Evolutionary conservation across 2,113 vertebrate species (phyloP).

Genomic region (Orthonyx spaldingii): DNA sequence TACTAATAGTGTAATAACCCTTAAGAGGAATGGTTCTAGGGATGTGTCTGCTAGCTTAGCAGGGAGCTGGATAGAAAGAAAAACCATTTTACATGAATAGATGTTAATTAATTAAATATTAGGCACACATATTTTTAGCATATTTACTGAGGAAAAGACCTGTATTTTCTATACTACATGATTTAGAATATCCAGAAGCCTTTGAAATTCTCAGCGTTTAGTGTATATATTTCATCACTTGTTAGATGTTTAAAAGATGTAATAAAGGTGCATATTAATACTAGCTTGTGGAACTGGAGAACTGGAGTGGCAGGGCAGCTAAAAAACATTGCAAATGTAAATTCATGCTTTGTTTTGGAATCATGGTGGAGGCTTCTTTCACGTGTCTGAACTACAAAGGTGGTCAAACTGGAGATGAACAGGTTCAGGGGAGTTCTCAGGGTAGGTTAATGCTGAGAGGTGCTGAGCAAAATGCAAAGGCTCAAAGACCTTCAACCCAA

Average conservation of each 20-base stretch:
- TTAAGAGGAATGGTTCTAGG: background rate
- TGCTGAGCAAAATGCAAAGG: background rate
- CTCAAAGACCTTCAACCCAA: background rate
- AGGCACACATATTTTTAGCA: background rate
- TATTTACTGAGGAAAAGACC: background rate
- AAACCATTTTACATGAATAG: background rate
- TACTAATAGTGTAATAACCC: background rate
- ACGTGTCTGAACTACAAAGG: background rate
- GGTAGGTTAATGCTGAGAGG: background rate
- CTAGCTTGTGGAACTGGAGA: background rate
- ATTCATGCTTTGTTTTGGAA: background rate
- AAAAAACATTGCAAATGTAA: background rate
- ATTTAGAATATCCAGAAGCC: background rate
- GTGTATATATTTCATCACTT: background rate
- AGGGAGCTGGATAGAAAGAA: background rate
- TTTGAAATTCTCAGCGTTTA: background rate
- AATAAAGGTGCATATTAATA: background rate
- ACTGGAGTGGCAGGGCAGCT: background rate
- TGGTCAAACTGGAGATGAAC: background rate
- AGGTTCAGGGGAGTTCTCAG: background rate
- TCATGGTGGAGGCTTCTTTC: background rate
- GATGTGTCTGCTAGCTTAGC: background rate
- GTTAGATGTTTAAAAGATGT: background rate
- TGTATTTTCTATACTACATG: background rate
- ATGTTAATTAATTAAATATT: background rate